These are phyloP conservation scores for Natator depressus DNA, from an alignment of 2,113 vertebrate genomes.

Conservation along the genomic window DNA sequence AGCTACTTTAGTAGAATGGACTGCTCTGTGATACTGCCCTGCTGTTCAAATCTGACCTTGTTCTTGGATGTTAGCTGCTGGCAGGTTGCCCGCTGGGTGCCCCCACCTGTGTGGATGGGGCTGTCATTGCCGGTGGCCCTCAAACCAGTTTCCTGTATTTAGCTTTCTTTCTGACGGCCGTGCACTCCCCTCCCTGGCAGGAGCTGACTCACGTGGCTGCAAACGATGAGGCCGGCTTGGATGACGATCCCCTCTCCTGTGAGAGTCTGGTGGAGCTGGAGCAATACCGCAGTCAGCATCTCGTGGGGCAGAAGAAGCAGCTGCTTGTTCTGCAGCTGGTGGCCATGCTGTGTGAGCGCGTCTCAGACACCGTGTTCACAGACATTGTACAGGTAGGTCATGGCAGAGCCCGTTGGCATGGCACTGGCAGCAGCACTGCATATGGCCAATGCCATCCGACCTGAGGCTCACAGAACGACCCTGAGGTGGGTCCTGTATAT, in stretches of 20 bases:
- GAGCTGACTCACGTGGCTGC: constrained; percentile 83
- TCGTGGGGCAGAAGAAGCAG: constrained; percentile 65
- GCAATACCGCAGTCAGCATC: constrained; percentile 53
- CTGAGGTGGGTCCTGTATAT: too few relatives aligned
- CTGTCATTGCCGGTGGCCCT: not conserved
- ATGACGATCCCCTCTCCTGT: constrained; percentile 4
- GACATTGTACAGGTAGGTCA: constrained; percentile 86
- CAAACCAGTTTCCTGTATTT: fast-evolving
- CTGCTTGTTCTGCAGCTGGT: constrained; percentile 88
- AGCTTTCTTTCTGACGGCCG: fast-evolving
- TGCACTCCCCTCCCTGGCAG: constrained; percentile 62
- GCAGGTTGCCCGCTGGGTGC: not conserved
- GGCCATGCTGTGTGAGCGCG: constrained; percentile 84
- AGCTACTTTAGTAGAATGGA: not conserved
- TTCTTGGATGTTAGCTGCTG: not conserved
- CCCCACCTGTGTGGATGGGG: fast-evolving
- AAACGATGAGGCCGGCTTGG: constrained; percentile 54
- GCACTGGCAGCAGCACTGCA: not conserved
- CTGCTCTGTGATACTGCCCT: not conserved
- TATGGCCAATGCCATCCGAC: not conserved
- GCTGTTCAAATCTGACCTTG: fast-evolving
- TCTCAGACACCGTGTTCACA: constrained; percentile 86
- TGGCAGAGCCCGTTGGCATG: not conserved
- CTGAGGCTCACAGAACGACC: not conserved
- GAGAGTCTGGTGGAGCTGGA: constrained; percentile 85